Evolutionary conservation across 2,797 vertebrate genomes (phyloP).

Genomic region (Spinus olivaceus): DNA sequence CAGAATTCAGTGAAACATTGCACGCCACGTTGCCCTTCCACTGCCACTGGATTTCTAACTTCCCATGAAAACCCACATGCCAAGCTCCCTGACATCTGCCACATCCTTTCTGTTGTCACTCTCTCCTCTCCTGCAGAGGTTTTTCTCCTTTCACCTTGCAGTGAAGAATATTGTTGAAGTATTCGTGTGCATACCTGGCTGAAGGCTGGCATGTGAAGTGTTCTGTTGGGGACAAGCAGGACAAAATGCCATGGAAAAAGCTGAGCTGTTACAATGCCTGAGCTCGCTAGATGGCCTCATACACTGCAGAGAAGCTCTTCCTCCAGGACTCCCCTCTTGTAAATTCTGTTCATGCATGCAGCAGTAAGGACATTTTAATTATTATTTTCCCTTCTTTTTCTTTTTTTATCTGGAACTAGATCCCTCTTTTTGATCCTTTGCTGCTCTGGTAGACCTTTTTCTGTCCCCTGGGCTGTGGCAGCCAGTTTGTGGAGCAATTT

Average conservation of each 20-base stretch:
- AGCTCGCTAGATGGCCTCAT: slow-evolving; percentile 54
- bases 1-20: neutral
- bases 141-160: neutral
- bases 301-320: neutral
- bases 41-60: neutral
- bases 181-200: neutral
- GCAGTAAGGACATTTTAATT: neutral
- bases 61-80: neutral
- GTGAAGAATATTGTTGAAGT: neutral
- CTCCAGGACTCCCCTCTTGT: neutral
- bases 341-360: neutral
- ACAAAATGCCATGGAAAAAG: neutral
- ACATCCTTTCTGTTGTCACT: neutral
- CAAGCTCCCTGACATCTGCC: neutral
- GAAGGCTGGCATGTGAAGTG: neutral
- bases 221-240: no score
- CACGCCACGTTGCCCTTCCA: rapidly evolving
- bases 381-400: neutral
- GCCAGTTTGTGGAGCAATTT: neutral
- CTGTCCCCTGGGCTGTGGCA: neutral
- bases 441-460: neutral
- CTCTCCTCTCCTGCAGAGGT: neutral
- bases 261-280: neutral
- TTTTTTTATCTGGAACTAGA: neutral
- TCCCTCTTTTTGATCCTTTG: neutral